phyloP scores from a whole-genome alignment of 2,113 vertebrate species.

The Trichechus manatus region DNA sequence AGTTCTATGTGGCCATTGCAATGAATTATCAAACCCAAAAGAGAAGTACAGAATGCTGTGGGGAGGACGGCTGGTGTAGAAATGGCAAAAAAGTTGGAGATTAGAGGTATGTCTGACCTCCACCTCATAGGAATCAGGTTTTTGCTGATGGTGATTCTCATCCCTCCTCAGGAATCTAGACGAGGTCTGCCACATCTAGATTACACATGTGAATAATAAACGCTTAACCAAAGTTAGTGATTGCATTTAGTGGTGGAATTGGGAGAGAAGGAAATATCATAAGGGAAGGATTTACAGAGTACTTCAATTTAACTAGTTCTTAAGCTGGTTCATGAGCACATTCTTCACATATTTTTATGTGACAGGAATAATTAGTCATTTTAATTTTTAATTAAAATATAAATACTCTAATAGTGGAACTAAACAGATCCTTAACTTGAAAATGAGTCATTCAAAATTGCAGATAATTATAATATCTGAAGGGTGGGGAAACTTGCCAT shows the following conservation, averaged over 20 bases:
- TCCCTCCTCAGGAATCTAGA: background rate
- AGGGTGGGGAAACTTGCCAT: background rate
- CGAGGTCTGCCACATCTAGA: background rate
- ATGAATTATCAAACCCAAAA: background rate
- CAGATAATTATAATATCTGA: background rate
- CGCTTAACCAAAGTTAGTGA: background rate
- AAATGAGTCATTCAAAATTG: background rate
- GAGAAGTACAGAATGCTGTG: background rate
- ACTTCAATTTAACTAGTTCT: background rate
- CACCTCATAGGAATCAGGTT: background rate
- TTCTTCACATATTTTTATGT: background rate
- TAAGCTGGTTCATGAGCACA: background rate
- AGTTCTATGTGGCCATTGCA: background rate
- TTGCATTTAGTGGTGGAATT: background rate
- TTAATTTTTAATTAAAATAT: conserved; percentile 31
- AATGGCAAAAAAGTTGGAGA: background rate
- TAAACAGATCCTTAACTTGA: background rate
- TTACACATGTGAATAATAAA: background rate
- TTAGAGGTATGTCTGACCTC: background rate
- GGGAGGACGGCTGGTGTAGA: background rate
- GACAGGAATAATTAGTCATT: background rate
- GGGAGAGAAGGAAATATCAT: background rate
- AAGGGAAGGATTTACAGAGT: background rate
- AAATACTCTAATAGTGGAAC: background rate
- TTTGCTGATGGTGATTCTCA: background rate